Percentiles rank a stretch among this genome's conserved stretches.
Evolutionary conservation across 2,888 invertebrate genomes (phyloP).

Genomic region (Pollenia griseotomentosa): DNA sequence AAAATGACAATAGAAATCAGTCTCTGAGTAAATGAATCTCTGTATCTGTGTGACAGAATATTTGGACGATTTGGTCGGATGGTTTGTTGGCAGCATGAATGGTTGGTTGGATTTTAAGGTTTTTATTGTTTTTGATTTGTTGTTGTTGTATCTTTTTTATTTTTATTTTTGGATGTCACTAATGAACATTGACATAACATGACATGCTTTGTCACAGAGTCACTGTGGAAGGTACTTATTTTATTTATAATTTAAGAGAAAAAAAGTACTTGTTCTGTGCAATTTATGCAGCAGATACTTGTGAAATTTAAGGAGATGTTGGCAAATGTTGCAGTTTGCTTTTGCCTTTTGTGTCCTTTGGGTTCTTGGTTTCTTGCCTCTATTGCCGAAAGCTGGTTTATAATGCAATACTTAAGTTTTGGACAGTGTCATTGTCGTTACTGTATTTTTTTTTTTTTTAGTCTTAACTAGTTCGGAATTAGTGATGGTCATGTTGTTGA

Average conservation of each 20-base stretch:
- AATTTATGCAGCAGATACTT: neutral
- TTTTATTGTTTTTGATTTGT: neutral
- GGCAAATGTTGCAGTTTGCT: neutral
- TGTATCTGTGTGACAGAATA: conserved; percentile 9
- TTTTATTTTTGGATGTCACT: conserved; percentile 29
- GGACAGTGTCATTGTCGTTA: neutral
- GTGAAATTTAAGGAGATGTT: conserved; percentile 9
- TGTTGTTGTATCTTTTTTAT: conserved; percentile 9
- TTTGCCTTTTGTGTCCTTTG: conserved; percentile 7
- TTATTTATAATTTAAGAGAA: neutral
- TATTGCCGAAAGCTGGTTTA: neutral
- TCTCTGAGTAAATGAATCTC: neutral
- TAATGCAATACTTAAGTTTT: neutral
- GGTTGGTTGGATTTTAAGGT: neutral
- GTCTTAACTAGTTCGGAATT: too few species aligned
- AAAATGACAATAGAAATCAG: conserved; percentile 36
- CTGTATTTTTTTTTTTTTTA: neutral
- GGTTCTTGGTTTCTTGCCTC: neutral
- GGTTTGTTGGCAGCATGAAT: conserved; percentile 10
- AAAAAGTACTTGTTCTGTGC: neutral
- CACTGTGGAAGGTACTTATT: conserved; percentile 37
- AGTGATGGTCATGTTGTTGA: neutral
- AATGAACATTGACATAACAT: conserved; percentile 69
- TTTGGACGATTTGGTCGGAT: neutral
- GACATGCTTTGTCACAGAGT: conserved; percentile 56